These are phyloP conservation scores for Antheraea mylitta DNA, from an alignment of 1,140 invertebrate genomes.

Conservation along the genomic window DNA sequence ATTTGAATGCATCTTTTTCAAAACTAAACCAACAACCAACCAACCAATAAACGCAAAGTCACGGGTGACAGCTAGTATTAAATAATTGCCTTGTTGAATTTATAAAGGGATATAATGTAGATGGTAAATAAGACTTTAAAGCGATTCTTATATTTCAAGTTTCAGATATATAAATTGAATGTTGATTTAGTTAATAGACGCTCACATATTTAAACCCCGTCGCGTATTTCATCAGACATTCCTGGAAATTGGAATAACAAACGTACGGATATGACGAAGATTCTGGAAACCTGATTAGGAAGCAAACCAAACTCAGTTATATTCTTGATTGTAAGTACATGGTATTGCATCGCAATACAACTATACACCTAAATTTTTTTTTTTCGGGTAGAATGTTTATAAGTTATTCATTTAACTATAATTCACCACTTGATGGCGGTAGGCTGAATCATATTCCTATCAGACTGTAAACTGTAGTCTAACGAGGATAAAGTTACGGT, in stretches of 20 bases:
- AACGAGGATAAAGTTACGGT: too few relatives aligned
- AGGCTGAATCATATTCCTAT: too few relatives aligned
- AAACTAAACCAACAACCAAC: too few relatives aligned
- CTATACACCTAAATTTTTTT: neutral
- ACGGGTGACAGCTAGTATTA: too few relatives aligned
- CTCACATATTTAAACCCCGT: neutral
- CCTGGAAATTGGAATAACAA: neutral
- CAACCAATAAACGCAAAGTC: too few relatives aligned
- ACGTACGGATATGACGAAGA: neutral
- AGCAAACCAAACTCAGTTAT: neutral
- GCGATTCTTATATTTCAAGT: neutral
- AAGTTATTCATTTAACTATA: too few relatives aligned
- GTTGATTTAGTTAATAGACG: neutral
- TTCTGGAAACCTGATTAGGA: neutral
- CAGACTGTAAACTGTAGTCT: too few relatives aligned
- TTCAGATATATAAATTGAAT: neutral
- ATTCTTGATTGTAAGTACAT: neutral
- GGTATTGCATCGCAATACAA: too few relatives aligned
- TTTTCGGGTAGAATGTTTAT: too few relatives aligned
- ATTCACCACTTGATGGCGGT: too few relatives aligned
- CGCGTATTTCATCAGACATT: neutral
- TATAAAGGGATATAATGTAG: neutral
- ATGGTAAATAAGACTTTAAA: neutral
- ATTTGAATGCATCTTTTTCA: too few relatives aligned
- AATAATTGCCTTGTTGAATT: too few relatives aligned